A percentile compares a stretch with the other conserved stretches of the same genome.
phyloP scores from a whole-genome alignment of 2,113 vertebrate genomes.

The Limanda limanda region DNA sequence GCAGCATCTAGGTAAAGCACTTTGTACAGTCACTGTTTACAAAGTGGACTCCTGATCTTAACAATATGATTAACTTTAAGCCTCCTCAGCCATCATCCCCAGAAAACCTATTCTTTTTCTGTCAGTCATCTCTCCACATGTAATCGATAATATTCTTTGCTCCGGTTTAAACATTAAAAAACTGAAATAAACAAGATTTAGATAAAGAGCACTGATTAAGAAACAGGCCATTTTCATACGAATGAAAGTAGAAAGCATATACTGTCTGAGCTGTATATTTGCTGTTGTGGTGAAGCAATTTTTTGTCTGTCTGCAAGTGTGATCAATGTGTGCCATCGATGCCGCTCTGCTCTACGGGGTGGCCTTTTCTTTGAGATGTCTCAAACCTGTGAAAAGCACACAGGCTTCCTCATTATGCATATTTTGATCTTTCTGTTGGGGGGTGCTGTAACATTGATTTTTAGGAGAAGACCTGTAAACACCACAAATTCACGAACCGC shows the following conservation, averaged over 20 bases:
- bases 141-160: neutral
- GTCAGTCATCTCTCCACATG: neutral
- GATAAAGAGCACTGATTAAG: no score
- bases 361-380: neutral
- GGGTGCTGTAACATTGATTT: constrained; percentile 10
- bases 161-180: neutral
- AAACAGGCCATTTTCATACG: no score
- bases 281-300: neutral
- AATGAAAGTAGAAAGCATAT: neutral
- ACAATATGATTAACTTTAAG: neutral
- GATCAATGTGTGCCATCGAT: neutral
- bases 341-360: no score
- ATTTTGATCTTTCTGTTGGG: neutral
- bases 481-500: constrained; percentile 32
- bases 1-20: constrained; percentile 27
- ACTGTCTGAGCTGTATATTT: neutral
- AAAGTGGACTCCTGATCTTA: constrained; percentile 17
- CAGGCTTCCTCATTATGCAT: constrained; percentile 9
- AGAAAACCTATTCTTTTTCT: neutral
- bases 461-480: constrained; percentile 51
- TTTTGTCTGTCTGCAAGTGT: neutral
- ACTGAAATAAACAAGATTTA: neutral
- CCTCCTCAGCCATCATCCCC: neutral
- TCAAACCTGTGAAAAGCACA: neutral
- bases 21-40: constrained; percentile 10